Evolutionary conservation across 2,113 vertebrate genomes (phyloP).

Genomic region (Mus musculus): DNA sequence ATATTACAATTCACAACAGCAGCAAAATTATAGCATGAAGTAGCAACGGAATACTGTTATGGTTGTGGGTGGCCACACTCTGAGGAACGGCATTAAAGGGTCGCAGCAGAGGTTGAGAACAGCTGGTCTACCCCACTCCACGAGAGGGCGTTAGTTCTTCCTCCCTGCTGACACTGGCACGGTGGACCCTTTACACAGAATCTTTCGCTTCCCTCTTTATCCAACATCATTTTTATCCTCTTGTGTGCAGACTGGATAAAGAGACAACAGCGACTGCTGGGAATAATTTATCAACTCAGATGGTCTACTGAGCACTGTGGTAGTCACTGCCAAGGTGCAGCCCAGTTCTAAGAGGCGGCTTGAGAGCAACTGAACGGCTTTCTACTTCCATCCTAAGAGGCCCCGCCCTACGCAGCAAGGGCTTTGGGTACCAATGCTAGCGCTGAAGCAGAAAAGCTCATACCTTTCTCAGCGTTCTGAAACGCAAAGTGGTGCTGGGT

Average conservation of each 20-base stretch:
- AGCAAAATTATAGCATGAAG: not conserved
- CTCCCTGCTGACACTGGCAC: not conserved
- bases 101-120: not conserved
- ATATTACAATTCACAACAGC: not conserved
- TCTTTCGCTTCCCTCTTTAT: no score
- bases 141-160: not conserved
- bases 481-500: slow-evolving; percentile 76
- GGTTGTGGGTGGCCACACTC: not conserved
- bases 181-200: not conserved
- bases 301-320: not conserved
- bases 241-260: not conserved
- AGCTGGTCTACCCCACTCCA: not conserved
- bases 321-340: not conserved
- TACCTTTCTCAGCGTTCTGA: slow-evolving; percentile 86
- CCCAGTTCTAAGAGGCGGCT: not conserved
- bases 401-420: not conserved
- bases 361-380: not conserved
- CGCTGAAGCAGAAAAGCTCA: not conserved
- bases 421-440: not conserved
- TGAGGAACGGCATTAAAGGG: not conserved
- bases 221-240: not conserved
- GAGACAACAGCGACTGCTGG: not conserved
- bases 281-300: not conserved
- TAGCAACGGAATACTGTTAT: not conserved
- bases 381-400: not conserved